These are phyloP conservation scores for Sebastes reedi DNA, from an alignment of 2,797 vertebrate genomes.

Conservation along the genomic window DNA sequence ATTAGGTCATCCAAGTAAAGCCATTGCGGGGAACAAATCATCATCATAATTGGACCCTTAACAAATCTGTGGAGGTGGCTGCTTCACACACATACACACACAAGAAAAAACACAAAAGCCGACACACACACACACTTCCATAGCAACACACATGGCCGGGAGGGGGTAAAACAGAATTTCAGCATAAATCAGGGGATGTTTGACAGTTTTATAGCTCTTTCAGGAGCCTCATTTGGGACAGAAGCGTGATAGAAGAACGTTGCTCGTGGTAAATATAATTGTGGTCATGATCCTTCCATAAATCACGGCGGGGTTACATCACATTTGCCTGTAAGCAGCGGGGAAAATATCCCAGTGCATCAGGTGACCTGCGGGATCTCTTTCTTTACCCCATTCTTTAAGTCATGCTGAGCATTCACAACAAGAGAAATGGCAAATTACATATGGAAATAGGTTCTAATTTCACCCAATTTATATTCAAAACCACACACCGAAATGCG, in stretches of 20 bases:
- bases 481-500: neutral
- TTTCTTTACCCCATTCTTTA: constrained; percentile 11
- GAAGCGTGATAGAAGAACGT: constrained; percentile 70
- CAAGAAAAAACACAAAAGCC: constrained; percentile 38
- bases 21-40: constrained; percentile 77
- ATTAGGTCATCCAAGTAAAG: constrained; percentile 82
- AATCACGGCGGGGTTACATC: constrained; percentile 61
- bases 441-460: neutral
- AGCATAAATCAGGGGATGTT: constrained; percentile 69
- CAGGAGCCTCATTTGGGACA: constrained; percentile 74
- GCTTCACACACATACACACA: constrained; percentile 35
- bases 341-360: neutral
- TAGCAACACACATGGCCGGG: constrained; percentile 38
- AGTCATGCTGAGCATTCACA: neutral
- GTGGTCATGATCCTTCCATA: constrained; percentile 76
- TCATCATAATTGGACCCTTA: constrained; percentile 82
- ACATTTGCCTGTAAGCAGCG: constrained; percentile 28
- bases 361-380: constrained; percentile 39
- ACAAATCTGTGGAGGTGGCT: constrained; percentile 73
- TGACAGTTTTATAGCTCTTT: constrained; percentile 76
- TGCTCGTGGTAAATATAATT: constrained; percentile 78
- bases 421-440: constrained; percentile 5
- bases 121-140: constrained; percentile 25
- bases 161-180: constrained; percentile 59
- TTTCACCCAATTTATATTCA: neutral